Base-by-base conservation (phyloP, 2,888 invertebrate genomes). In the Odontothrips loti region DNA sequence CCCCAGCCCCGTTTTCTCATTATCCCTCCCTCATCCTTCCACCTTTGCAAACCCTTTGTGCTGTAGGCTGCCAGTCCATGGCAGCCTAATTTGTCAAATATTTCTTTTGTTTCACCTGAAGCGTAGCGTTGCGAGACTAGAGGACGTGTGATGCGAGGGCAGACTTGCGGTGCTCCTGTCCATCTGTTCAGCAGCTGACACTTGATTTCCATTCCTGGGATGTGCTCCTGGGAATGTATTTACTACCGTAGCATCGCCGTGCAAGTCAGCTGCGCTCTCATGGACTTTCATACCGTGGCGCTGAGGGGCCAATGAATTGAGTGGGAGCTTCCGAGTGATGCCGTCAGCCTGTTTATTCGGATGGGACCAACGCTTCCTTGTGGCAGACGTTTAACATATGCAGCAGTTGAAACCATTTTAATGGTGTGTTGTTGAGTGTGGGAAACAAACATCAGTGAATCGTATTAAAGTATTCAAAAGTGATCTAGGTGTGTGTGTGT, bases 121-220 rank as follows among this genome's bases (percentile, higher is more conserved):
- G 68, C 68, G 68, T 75, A 75, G 68, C 68, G 27, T 75, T 75
- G 68, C 68, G 68, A 75, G 68, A 27, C 23, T 58, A 58, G 27
- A 75, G 68, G 68, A 75, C 27, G 68, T 75, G 68, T 12, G 68
- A 75, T 27, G 68, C 68, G 34, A 43, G 34, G 34, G 34, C 68
- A 75, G 68, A 75, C 4, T 27, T 23, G 27, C 23, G 9, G 27
- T 75, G 68, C 27, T 23, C 68, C 23, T 75, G 58, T 27, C 68
- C 27, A 27, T 75, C 68, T 75, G 68, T 75, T 27, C 68, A 27
- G n/a, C 27, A 9, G 8, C 68, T 12, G 1, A 75, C 27, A 27
- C 3, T 75, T 6, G 68, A 12, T 75, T 27, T 8, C 68, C 68
- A 27, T 12, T 75, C 68, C 12, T 75, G 68, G 68, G 23, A 23